Base-by-base conservation (phyloP, 2,113 vertebrate species). In the Sarotherodon lohbergeri region DNA sequence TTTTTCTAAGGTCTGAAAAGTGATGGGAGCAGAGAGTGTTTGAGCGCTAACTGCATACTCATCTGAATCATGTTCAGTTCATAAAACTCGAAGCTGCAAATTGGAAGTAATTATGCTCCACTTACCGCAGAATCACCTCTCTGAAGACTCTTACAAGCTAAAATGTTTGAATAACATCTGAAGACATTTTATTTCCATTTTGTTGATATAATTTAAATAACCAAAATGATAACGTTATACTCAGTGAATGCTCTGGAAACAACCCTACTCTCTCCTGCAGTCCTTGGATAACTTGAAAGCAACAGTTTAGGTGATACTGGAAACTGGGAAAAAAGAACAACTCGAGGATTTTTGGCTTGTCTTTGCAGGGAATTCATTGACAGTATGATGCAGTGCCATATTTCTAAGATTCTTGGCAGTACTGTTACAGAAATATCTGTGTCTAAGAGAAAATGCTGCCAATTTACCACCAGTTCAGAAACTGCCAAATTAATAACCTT, bases 81-180 rank as follows among this genome's bases (percentile, higher is more conserved):
- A 92, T 87, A 88, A 94, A 92, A 91, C 82, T 88, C 59, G 41
- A 86, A 92, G 82, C 78, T 81, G 80, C 66, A 94, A 92, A 94
- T 93, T 92, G 88, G 83, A 89, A 86, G 59, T 90, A 94, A 95
- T 94, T 94, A 94, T 89, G 81, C 89, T 86, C 91, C 83, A 93
- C 88, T 94, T 91, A 90, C 39, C 73, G 50, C 82, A 61, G 86
- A 90, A 94, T 88, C 89, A 91, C 81, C 87, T 93, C 92, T 89
- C 86, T 88, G 84, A 92, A 90, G 87, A 86, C 81, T 90, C 91
- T 93, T 66, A 85, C 76, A 54, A 86, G 79, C 85, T 84, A 17
- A 89, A 91, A 91, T 87, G 82, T 91, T 92, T 89, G 73, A 90
- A 90, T 91, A 71, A 83, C 85, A 91, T 59, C 79, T 4, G 9